Evolutionary conservation across 2,797 vertebrate genomes (phyloP), one percentile per base, ranked within the genome.

Genomic region (Perdix hodgsoniae): DNA sequence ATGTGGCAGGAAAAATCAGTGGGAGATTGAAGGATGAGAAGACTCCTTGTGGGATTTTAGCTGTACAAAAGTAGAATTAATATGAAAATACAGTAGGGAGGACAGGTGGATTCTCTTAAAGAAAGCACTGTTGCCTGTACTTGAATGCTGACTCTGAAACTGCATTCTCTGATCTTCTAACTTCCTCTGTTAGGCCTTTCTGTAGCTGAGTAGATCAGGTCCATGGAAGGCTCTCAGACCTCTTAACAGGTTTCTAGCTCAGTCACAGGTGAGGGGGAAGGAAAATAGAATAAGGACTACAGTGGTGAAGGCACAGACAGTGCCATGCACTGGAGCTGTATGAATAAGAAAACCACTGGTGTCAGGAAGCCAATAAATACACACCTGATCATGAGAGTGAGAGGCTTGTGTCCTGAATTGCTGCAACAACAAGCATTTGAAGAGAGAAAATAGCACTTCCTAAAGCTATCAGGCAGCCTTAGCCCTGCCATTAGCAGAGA

Each of bases 321-420:
- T 5, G 8, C 44, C 1, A 0, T 13, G 23, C 21, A 5, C 13
- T 14, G 50, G 60, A 26, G 61, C 19, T 11, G 44, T 40, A 35
- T 5, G 14, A 9, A 24, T 6, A 23, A 18, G 24, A 22, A 14
- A 24, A 40, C 7, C 7, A 59, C 1, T 61, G 29, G 22, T 26
- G 37, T 78, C 47, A 73, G 73, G 66, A 73, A 60, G 37, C 4
- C 37, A 31, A 76, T 39, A 84, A 45, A 56, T 21, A 22, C 1
- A 16, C 2, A 9, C 7, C 33, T 3, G 40, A 40, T 13, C 33
- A 40, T 4, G 3, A 1, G 13, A 71, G 12, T 4, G 54, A 45
- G 24, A 42, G 9, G 45, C 4, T 24, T 9, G 16, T 6, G 44
- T 45, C 16, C 3, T 60, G 29, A 54, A 73, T n/a, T 11, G 23